Base-by-base conservation (phyloP, 2,888 invertebrate genomes). In the Tenodera sinensis region DNA sequence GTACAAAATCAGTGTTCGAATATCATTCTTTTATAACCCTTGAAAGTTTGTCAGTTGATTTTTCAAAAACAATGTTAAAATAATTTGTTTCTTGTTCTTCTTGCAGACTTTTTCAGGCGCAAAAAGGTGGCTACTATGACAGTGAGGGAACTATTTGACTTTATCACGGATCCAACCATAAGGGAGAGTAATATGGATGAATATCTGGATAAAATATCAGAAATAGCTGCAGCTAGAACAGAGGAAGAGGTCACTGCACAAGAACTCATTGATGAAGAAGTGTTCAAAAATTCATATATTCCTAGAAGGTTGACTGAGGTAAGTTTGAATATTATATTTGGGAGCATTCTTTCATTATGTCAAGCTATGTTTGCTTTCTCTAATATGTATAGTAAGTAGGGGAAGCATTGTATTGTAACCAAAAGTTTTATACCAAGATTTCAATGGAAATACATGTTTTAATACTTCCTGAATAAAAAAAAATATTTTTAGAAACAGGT, bases 221-320 rank as follows among this genome's bases (percentile, higher is more conserved):
- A 96, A 89, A 95, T 95, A 90, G 96, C 96, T 28, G 94, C 95
- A 4, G 94, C 95, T 87, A 95, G 96, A 83, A 94, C 95, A 91
- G 94, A 95, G 90, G 95, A 96, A 88, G 96, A 96, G 89, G 94
- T 96, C 91, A 95, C 96, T 85, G 96, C 96, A 25, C 95, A 96
- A 91, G 96, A 98, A 92, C 95, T 96, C 92, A 94, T 98, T 86
- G 97, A 98, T 91, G 98, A 98, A 92, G 97, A 98, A 93, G 98
- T 98, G 4, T 99, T 99, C 93, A 98, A 98, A 93, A 96, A 97
- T 93, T 96, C 97, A 6, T 99, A 96, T 93, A 99, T 99, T 93
- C 99, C 99, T 0, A 97, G 98, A 93, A 96, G 97, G 91, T 95
- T 99, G 89, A 97, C 97, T 91, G 97, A 99, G 95, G 98, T 98